A percentile compares a stretch with the other conserved stretches of the same genome.
These are phyloP conservation scores for Xiphias gladius DNA, from an alignment of 2,113 vertebrate species.

Conservation along the genomic window DNA sequence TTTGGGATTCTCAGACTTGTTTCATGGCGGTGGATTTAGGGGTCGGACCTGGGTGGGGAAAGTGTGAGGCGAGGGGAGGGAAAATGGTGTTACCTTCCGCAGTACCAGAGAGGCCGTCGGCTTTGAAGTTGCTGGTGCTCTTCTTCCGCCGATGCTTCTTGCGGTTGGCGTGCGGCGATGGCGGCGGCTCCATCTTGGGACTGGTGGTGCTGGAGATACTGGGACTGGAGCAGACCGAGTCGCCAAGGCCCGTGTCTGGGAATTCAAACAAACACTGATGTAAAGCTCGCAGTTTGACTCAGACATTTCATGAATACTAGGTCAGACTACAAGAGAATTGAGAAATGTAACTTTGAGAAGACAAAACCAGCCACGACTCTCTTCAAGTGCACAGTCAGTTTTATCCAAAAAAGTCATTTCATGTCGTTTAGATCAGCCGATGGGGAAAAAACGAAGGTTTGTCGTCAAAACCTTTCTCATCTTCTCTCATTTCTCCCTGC, in stretches of 20 bases:
- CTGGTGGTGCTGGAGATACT: conserved; percentile 96
- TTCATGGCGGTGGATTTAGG: not conserved
- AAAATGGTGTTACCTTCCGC: conserved; percentile 91
- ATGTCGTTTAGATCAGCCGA: no score
- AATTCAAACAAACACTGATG: not conserved
- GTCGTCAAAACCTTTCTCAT: no score
- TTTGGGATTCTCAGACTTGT: not conserved
- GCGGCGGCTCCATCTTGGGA: conserved; percentile 96
- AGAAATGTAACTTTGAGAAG: no score
- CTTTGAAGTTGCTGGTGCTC: conserved; percentile 98
- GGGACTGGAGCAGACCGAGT: conserved; percentile 95
- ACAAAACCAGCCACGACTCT: no score
- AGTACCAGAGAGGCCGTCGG: conserved; percentile 92
- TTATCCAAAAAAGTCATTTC: no score
- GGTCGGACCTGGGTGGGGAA: conserved; percentile 50
- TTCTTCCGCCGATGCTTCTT: conserved; percentile 99
- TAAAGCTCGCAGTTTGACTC: no score
- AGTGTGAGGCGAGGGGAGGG: conserved; percentile 57
- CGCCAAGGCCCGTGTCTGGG: conserved; percentile 92
- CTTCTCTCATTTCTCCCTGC: no score
- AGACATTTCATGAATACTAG: no score
- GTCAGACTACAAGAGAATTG: no score
- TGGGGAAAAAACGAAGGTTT: no score
- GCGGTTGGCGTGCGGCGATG: conserved; percentile 97
- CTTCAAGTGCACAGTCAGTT: no score